Evolutionary conservation across 2,113 vertebrate species (phyloP).

Genomic region (Eclectus roratus): DNA sequence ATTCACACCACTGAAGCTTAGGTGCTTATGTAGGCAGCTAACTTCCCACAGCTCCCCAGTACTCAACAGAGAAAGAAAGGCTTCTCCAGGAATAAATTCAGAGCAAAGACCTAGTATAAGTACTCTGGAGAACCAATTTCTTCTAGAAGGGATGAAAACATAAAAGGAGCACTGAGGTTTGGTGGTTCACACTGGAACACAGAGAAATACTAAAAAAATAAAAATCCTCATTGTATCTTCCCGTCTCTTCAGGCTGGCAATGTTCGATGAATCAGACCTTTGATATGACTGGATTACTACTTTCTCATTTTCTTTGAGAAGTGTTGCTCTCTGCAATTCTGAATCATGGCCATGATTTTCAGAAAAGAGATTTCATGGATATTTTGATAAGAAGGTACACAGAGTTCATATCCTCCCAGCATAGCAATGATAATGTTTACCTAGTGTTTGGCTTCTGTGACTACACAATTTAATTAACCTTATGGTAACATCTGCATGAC

Average conservation of each 20-base stretch:
- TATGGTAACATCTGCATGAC: background rate
- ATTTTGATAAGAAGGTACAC: background rate
- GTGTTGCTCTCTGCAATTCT: background rate
- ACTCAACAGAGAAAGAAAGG: background rate
- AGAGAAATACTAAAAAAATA: background rate
- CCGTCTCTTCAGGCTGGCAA: background rate
- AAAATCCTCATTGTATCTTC: background rate
- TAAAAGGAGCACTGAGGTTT: background rate
- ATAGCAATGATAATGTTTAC: background rate
- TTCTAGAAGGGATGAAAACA: background rate
- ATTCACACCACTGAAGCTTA: background rate
- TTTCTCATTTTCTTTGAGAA: background rate
- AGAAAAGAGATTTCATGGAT: background rate
- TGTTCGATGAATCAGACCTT: background rate
- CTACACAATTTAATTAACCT: constrained; percentile 1
- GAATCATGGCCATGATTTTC: background rate
- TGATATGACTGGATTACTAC: background rate
- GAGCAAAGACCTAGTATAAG: background rate
- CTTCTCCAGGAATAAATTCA: background rate
- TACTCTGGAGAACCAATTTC: background rate
- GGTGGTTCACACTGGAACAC: background rate
- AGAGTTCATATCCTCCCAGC: background rate
- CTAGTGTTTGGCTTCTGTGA: background rate
- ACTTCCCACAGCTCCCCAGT: background rate
- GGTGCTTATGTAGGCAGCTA: background rate